Evolutionary conservation across 2,113 vertebrate genomes (phyloP), one percentile per base, ranked within the genome.

Genomic region (Gadus macrocephalus): DNA sequence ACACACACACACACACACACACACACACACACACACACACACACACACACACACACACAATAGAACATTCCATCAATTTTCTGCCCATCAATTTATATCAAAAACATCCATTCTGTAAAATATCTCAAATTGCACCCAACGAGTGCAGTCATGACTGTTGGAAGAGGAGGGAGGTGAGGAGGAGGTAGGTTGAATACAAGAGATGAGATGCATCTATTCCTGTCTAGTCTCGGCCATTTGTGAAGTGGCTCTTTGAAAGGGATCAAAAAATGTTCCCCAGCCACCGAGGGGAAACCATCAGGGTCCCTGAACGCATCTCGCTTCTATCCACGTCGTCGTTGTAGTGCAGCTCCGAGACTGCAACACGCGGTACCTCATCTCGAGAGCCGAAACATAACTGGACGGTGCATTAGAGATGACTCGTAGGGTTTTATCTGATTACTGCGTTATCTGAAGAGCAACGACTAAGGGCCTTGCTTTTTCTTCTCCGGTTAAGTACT

Each of bases 261-360:
- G 85, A 88, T 90, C 79, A 88, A 89, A 85, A 85, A 75, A 74
- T 86, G 71, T 74, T 74, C 78, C 68, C 59, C 16, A 4, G 19
- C 78, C 79, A 80, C 82, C 68, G 31, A 38, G 76, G 84, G 80
- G 31, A 76, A 15, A 77, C 42, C 42, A 67, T 81, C 5, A 14
- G 15, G 75, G 74, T 83, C 84, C 79, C 72, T 69, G 66, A 83
- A 76, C 63, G 25, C 71, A 76, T 75, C 71, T 38, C 60, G 53
- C 81, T 86, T 90, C 88, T 82, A 88, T 89, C 81, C 83, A 14
- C 42, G 64, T 49, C 42, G 42, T 49, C 42, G 42, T 14, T 11
- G 38, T 42, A 7, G 8, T 49, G 9, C 11, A 49, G 8, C 42
- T 2, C 4, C 0, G 31, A 67, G 67, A 68, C 3, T 49, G 20